phyloP scores from a whole-genome alignment of 2,797 vertebrate species.

The Parauchenoglanis punctatus region DNA sequence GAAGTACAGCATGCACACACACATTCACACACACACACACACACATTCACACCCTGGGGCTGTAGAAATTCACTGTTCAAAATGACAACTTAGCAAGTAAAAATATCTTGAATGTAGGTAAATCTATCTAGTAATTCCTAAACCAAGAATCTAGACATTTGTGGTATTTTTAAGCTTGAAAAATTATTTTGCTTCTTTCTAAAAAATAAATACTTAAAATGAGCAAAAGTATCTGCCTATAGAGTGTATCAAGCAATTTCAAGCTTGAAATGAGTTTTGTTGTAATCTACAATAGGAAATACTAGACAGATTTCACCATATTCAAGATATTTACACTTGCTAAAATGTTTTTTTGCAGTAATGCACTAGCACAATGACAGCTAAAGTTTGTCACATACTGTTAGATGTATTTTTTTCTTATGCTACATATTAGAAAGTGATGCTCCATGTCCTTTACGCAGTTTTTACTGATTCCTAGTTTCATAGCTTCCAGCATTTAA shows the following conservation, averaged over 20 bases:
- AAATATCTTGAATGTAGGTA: neutral
- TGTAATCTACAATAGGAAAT: neutral
- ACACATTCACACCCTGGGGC: neutral
- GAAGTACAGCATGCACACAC: neutral
- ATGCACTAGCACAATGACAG: neutral
- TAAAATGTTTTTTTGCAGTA: neutral
- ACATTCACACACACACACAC: neutral
- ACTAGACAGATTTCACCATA: neutral
- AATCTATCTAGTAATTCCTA: neutral
- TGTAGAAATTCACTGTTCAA: neutral
- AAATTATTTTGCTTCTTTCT: neutral
- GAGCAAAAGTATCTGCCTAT: neutral
- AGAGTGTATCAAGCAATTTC: neutral
- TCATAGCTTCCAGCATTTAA: neutral
- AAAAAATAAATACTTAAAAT: neutral
- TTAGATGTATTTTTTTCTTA: neutral
- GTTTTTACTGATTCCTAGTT: neutral
- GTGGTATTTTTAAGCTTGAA: neutral
- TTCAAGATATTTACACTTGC: neutral
- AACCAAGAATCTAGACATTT: neutral
- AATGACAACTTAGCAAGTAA: neutral
- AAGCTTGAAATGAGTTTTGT: neutral
- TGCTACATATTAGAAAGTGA: neutral
- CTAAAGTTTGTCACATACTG: neutral
- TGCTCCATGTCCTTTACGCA: neutral